These are phyloP conservation scores for Serilophus lunatus DNA, from an alignment of 2,113 vertebrate species.

Conservation along the genomic window DNA sequence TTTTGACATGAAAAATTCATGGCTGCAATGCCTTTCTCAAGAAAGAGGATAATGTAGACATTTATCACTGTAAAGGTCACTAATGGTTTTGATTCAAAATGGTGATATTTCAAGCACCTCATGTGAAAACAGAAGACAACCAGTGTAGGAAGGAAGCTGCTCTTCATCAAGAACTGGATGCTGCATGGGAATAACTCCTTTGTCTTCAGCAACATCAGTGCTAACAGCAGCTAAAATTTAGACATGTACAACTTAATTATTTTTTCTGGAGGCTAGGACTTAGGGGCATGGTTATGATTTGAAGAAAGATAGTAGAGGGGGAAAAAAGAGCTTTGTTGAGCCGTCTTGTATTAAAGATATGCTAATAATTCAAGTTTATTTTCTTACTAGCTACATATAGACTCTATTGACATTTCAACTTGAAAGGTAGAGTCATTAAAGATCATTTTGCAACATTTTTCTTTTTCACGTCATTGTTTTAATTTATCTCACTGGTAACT, in stretches of 20 bases:
- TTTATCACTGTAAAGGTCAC: neutral
- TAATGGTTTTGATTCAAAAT: slow-evolving; percentile 17
- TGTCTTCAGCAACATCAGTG: neutral
- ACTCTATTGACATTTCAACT: neutral
- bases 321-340: neutral
- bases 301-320: neutral
- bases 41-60: neutral
- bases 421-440: neutral
- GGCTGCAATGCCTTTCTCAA: neutral
- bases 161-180: neutral
- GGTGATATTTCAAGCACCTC: neutral
- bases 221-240: neutral
- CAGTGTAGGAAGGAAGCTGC: neutral
- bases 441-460: neutral
- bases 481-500: neutral
- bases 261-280: neutral
- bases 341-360: neutral
- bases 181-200: neutral
- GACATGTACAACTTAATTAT: neutral
- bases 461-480: neutral
- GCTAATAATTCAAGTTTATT: neutral
- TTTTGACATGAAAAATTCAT: slow-evolving; percentile 4
- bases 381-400: neutral
- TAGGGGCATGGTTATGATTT: neutral
- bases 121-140: neutral